A percentile compares a stretch with the other conserved stretches of the same genome.
These are phyloP conservation scores for Crossaster papposus DNA, from an alignment of 53 echinoderm and acorn worm genomes.

Conservation along the genomic window DNA sequence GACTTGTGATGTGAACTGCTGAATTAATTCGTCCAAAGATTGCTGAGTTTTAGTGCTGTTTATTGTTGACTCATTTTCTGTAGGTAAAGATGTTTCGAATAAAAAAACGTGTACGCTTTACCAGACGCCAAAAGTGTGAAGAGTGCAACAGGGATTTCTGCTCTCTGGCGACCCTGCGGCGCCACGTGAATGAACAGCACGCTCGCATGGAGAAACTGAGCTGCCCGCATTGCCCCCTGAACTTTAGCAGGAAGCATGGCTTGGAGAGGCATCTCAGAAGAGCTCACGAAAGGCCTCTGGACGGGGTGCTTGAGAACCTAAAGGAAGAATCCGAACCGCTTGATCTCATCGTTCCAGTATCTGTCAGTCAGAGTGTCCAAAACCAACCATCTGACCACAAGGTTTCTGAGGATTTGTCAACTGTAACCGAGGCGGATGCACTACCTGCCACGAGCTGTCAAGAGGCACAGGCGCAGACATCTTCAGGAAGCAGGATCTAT, in stretches of 20 bases:
- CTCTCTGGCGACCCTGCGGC: neutral
- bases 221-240: neutral
- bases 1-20: too few species aligned
- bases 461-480: neutral
- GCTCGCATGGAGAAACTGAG: neutral
- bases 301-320: neutral
- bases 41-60: too few species aligned
- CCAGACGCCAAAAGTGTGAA: neutral
- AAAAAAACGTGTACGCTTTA: neutral
- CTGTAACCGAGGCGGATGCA: neutral
- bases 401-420: neutral
- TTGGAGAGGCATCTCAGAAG: neutral
- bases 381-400: neutral
- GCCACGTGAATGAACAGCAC: neutral
- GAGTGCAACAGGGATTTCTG: neutral
- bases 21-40: too few species aligned
- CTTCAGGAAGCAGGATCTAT: neutral
- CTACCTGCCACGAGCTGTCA: neutral
- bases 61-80: neutral
- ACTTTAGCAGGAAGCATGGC: conserved; percentile 24
- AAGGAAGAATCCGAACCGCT: neutral
- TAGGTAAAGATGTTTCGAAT: neutral
- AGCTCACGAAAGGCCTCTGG: neutral
- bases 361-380: neutral
- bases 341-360: neutral